Evolutionary conservation across 2,888 invertebrate species (phyloP), one percentile per base, ranked within the genome.

Genomic region (Muscina levida): DNA sequence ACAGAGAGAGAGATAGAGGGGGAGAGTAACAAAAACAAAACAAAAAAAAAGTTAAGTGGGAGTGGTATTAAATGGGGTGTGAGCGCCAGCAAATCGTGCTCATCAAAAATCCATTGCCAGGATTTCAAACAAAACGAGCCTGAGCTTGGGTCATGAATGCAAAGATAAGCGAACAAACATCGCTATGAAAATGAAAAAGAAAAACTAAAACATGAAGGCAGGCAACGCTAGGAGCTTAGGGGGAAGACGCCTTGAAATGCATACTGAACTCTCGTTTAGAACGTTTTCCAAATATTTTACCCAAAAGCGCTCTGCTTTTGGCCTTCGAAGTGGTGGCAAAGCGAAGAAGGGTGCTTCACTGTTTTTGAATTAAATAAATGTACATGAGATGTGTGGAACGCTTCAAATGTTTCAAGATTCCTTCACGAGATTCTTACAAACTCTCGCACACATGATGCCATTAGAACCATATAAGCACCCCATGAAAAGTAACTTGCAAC

Each of bases 291-390:
- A 31, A 31, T 31, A 31, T 31, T 3, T 31, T 8, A 3, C 31
- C 31, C 31, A 5, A 31, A 31, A 31, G 31, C 8, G 31, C 31
- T n/a, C n/a, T 31, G 31, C 31, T 44, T 44, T 44, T n/a, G 22
- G 17, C 51, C 17, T 17, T 19, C 17, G 2, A 59, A 59, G 39
- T 4, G 59, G 11, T 19, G 26, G 37, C 62, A 39, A 62, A 62
- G 62, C 42, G 31, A 39, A 62, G 17, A 62, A 31, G 31, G 31
- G 31, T 31, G 3, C 31, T 31, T 31, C 31, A 31, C 4, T 31
- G 31, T 31, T 31, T 31, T 8, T 42, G 62, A 42, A 62, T 62
- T 62, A 62, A 62, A 62, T 62, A 62, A 62, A 62, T 22, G 62
- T 62, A 17, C 59, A 59, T 37, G 59, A 59, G 39, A 44, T 44